These are phyloP conservation scores for Ptychodera flava DNA, from an alignment of 35 echinoderm and acorn worm species.

Conservation along the genomic window DNA sequence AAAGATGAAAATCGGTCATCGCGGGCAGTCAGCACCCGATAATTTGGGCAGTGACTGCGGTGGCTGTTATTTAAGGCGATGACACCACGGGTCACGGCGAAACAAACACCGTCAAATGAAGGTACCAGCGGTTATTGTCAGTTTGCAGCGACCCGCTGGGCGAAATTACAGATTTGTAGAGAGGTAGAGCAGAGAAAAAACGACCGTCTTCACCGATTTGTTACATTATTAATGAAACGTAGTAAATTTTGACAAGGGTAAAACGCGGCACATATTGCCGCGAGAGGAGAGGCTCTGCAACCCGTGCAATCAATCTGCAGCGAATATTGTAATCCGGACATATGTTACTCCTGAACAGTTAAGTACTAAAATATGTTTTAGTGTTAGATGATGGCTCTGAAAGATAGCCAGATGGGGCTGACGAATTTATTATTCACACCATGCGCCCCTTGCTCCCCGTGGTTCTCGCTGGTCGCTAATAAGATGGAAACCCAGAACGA, in stretches of 20 bases:
- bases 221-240: background rate
- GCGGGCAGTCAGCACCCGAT: no score
- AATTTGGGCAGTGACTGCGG: background rate
- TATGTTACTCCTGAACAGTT: background rate
- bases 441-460: background rate
- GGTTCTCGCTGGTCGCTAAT: background rate
- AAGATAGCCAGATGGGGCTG: background rate
- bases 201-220: background rate
- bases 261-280: background rate
- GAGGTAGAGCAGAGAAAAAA: background rate
- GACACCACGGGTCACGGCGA: background rate
- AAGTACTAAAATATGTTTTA: constrained; percentile 2
- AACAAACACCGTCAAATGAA: background rate
- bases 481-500: no score
- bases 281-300: no score
- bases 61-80: background rate
- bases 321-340: background rate
- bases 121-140: background rate
- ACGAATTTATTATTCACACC: background rate
- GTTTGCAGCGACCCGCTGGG: background rate
- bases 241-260: background rate
- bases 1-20: no score
- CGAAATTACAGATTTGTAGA: background rate
- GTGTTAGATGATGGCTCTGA: background rate
- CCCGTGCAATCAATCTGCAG: background rate